Conservation (phyloP, 2,797 vertebrate species). For the Pogonophryne albipinna region DNA sequence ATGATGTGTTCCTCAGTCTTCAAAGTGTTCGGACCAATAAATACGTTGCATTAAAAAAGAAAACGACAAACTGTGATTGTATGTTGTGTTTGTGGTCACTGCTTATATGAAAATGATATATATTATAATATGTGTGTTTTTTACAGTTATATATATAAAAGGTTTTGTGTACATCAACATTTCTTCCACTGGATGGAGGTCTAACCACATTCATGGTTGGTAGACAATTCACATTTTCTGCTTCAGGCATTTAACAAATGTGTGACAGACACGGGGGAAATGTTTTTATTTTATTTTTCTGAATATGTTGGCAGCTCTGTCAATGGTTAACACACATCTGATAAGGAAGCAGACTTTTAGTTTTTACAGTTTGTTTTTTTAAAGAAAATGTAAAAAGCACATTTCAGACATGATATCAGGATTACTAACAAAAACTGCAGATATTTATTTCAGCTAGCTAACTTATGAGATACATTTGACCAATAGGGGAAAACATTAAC, state of each 20-base stretch:
- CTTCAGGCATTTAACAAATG: not conserved
- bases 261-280: not conserved
- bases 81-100: not conserved
- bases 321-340: not conserved
- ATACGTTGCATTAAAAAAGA: not conserved
- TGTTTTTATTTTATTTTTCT: not conserved
- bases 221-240: not conserved
- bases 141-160: not conserved
- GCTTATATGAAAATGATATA: too few species aligned
- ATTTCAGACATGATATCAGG: not conserved
- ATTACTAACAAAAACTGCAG: not conserved
- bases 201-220: slow-evolving; percentile 5
- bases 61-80: not conserved
- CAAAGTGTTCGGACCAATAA: not conserved
- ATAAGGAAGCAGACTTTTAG: not conserved
- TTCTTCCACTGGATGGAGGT: slow-evolving; percentile 68
- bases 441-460: not conserved
- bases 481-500: not conserved
- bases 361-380: fast-evolving
- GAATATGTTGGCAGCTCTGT: not conserved
- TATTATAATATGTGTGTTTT: not conserved
- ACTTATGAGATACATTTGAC: not conserved
- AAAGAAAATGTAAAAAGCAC: not conserved
- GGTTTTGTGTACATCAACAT: slow-evolving; percentile 19
- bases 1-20: not conserved